phyloP scores from a whole-genome alignment of 1,140 invertebrate species.

The Bombus confusus region DNA sequence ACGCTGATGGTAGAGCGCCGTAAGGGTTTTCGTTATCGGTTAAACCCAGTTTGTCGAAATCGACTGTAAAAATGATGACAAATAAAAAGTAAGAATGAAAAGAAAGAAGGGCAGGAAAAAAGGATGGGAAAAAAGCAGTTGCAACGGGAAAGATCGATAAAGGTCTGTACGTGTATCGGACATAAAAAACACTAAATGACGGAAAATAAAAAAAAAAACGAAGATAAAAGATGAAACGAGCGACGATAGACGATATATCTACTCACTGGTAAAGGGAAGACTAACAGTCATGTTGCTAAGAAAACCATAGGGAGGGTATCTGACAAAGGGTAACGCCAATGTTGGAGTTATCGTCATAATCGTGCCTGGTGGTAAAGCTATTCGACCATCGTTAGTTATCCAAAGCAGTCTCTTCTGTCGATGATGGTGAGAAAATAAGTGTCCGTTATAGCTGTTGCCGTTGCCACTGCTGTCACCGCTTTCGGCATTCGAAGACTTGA shows the following conservation, averaged over 20 bases:
- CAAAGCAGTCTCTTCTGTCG: conserved; percentile 91
- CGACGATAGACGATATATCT: not conserved
- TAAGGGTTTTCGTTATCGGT: conserved; percentile 94
- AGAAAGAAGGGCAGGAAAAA: not conserved
- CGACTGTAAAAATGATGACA: conserved; percentile 84
- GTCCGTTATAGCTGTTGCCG: not conserved
- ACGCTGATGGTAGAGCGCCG: conserved; percentile 87
- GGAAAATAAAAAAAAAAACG: not conserved
- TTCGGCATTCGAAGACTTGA: conserved; percentile 8
- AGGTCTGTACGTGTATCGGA: not conserved
- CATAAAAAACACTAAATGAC: not conserved
- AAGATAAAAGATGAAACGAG: not conserved
- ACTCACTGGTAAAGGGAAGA: conserved; percentile 93
- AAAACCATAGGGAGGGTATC: conserved; percentile 92
- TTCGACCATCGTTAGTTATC: conserved; percentile 91
- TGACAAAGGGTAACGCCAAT: conserved; percentile 90
- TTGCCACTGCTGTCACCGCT: not conserved
- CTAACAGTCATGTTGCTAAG: conserved; percentile 92
- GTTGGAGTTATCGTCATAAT: conserved; percentile 91
- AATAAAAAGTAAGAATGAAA: conserved; percentile 9
- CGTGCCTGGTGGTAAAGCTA: conserved; percentile 91
- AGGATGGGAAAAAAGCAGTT: not conserved
- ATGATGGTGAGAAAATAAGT: conserved; percentile 85
- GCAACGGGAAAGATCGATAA: not conserved
- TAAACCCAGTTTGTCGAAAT: conserved; percentile 91